phyloP scores from a whole-genome alignment of 2,888 invertebrate genomes.

The Eledone cirrhosa region DNA sequence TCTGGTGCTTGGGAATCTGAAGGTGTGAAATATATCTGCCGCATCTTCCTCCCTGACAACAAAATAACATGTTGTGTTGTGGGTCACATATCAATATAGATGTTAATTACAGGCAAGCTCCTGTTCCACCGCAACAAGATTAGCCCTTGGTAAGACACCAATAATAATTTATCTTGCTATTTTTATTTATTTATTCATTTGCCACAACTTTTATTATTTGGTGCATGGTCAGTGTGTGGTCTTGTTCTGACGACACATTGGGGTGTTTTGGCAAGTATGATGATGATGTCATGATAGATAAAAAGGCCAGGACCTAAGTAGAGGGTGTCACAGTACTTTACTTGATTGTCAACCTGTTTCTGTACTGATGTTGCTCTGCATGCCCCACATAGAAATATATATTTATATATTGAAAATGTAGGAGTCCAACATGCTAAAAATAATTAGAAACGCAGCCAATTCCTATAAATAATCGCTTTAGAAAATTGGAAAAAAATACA shows the following conservation, averaged over 20 bases:
- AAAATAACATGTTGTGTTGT: not conserved
- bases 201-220: conserved; percentile 27
- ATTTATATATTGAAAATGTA: not conserved
- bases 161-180: conserved; percentile 23
- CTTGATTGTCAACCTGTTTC: not conserved
- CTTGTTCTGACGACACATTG: not conserved
- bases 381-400: not conserved
- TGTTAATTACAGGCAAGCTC: conserved; percentile 24
- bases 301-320: not conserved
- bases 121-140: conserved; percentile 23
- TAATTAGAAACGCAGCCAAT: too few relatives aligned
- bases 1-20: too few relatives aligned
- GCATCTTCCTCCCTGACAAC: conserved; percentile 22
- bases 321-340: too few relatives aligned
- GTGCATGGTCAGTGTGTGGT: conserved; percentile 23
- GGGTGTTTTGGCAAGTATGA: too few relatives aligned
- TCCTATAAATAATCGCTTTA: too few relatives aligned
- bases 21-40: too few relatives aligned
- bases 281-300: not conserved
- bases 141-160: conserved; percentile 27
- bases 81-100: conserved; percentile 1
- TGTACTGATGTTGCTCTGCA: conserved; percentile 25
- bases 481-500: too few relatives aligned
- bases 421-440: too few relatives aligned
- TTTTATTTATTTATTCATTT: not conserved